phyloP scores from a whole-genome alignment of 2,113 vertebrate species.

The Crotalus helleri region DNA sequence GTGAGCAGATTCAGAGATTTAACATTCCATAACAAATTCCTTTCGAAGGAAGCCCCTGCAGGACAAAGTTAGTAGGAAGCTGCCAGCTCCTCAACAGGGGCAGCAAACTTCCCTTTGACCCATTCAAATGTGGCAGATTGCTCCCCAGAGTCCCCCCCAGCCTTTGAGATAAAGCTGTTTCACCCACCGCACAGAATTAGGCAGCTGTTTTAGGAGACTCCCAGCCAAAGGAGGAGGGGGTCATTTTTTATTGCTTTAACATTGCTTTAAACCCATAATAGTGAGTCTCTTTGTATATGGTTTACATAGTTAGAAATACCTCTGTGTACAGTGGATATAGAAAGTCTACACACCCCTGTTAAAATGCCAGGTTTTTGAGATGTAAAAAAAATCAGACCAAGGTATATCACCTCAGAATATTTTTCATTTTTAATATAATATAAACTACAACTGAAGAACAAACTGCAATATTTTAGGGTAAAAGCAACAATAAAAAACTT shows the following conservation, averaged over 20 bases:
- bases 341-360: too few relatives aligned
- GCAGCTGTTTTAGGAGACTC: background rate
- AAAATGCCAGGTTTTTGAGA: too few relatives aligned
- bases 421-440: too few relatives aligned
- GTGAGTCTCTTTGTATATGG: background rate
- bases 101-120: background rate
- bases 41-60: background rate
- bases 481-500: too few relatives aligned
- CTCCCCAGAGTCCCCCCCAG: background rate
- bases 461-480: too few relatives aligned
- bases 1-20: background rate
- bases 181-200: background rate
- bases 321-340: background rate
- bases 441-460: too few relatives aligned
- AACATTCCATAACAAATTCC: background rate
- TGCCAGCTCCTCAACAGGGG: background rate
- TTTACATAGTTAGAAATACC: background rate
- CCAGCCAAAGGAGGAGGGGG: background rate
- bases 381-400: too few relatives aligned
- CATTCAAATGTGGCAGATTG: background rate
- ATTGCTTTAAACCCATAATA: background rate
- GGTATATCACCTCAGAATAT: too few relatives aligned
- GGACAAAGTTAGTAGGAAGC: background rate
- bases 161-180: background rate
- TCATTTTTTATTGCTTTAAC: background rate